phyloP scores from a whole-genome alignment of 2,113 vertebrate species.

The Turnix velox region DNA sequence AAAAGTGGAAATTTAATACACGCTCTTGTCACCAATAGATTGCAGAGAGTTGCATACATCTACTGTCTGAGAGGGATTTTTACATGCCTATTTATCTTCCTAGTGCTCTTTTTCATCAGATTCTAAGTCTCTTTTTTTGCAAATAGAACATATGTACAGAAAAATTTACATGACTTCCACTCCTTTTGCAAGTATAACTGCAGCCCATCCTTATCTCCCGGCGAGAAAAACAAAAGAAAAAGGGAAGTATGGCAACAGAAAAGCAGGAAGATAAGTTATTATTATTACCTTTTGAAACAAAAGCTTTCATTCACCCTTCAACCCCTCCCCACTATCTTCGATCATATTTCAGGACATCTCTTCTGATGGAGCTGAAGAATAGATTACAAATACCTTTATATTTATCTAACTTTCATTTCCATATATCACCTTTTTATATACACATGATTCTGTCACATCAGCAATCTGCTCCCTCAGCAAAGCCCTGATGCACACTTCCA shows the following conservation, averaged over 20 bases:
- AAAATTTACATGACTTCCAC: neutral
- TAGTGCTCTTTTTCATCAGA: neutral
- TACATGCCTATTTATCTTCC: neutral
- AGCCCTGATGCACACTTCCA: neutral
- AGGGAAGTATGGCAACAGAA: neutral
- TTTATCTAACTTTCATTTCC: constrained; percentile 54
- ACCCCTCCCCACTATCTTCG: constrained; percentile 9
- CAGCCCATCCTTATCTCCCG: neutral
- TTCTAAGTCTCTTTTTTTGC: neutral
- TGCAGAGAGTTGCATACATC: neutral
- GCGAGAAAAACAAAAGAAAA: neutral
- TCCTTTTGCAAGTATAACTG: constrained; percentile 10
- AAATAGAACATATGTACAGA: neutral
- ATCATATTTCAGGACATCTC: constrained; percentile 41
- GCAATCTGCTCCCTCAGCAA: constrained; percentile 16
- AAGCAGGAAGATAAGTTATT: neutral
- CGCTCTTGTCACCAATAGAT: neutral
- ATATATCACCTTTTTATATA: constrained; percentile 54
- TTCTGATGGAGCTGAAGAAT: constrained; percentile 32
- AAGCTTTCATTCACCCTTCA: constrained; percentile 49
- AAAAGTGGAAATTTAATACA: constrained; percentile 9
- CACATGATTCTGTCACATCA: constrained; percentile 51
- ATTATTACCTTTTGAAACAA: constrained; percentile 51
- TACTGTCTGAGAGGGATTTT: neutral
- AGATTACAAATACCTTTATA: constrained; percentile 53